Conservation (phyloP, 92 coral and sea anemone species). For the Meandrina meandrites region DNA sequence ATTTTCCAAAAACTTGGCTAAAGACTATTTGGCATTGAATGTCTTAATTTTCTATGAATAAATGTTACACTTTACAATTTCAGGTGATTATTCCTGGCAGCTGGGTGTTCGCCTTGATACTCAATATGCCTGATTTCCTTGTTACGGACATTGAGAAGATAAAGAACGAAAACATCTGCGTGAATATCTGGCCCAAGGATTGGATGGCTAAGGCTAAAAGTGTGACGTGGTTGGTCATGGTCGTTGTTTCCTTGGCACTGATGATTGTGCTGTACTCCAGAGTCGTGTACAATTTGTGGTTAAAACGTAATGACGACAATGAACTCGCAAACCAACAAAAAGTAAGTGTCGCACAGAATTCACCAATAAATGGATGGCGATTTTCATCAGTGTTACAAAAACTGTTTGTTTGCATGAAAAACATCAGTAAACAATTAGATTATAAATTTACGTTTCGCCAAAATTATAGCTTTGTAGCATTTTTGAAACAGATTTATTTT, state of each 20-base stretch:
- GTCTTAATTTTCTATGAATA: too few species aligned
- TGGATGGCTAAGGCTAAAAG: not conserved
- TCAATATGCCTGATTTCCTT: not conserved
- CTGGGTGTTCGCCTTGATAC: not conserved
- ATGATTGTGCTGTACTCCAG: not conserved
- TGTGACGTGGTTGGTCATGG: not conserved
- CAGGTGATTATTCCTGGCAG: not conserved
- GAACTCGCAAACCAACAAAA: not conserved
- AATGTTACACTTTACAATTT: too few species aligned
- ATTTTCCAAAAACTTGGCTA: too few species aligned
- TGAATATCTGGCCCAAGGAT: not conserved
- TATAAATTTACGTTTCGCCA: too few species aligned
- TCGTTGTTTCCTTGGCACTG: not conserved
- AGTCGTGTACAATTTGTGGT: not conserved
- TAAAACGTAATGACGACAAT: not conserved
- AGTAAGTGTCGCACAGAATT: not conserved
- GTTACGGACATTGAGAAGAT: not conserved
- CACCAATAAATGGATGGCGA: too few species aligned
- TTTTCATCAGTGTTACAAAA: too few species aligned
- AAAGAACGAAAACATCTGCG: not conserved
- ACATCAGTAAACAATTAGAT: too few species aligned
- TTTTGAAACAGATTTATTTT: too few species aligned
- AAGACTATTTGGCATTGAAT: too few species aligned
- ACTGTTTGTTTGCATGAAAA: too few species aligned
- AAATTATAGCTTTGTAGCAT: too few species aligned